Evolutionary conservation across 23 tunicate species (phyloP).

Genomic region (Trididemnum clinides): DNA sequence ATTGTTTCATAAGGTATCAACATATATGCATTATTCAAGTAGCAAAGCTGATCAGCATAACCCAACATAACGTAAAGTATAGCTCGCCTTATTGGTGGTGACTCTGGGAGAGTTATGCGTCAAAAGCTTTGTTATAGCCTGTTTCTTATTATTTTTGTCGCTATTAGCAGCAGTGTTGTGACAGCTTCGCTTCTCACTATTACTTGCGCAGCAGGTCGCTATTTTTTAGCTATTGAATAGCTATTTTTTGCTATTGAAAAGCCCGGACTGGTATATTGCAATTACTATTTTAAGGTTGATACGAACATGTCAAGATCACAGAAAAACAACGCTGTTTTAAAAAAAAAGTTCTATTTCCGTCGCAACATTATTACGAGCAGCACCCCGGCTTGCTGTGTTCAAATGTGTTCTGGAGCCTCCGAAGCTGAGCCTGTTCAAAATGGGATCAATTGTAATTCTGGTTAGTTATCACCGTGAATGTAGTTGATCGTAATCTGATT

Average conservation of each 20-base stretch:
- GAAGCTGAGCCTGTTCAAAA: neutral
- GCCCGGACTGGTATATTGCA: no score
- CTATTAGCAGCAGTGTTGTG: neutral
- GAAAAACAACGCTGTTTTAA: constrained; percentile 76
- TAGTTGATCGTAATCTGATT: no score
- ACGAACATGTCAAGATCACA: constrained; percentile 87
- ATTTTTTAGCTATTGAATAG: neutral
- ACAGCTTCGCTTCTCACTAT: neutral
- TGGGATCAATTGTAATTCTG: no score
- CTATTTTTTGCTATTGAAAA: no score
- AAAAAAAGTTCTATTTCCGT: constrained; percentile 81
- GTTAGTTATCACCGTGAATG: no score
- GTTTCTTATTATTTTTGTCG: neutral
- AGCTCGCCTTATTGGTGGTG: no score
- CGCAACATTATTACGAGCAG: constrained; percentile 65
- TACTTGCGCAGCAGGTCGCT: neutral
- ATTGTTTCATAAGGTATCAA: no score
- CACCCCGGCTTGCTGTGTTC: constrained; percentile 80
- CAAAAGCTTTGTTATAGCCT: neutral
- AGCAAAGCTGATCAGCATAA: no score
- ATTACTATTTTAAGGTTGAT: constrained; percentile 93
- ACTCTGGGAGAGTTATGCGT: no score
- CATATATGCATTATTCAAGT: no score
- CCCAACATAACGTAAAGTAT: no score
- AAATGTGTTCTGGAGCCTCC: constrained; percentile 35